Evolutionary conservation across 2,888 invertebrate species (phyloP).

Genomic region (Gymnosoma rotundatum): DNA sequence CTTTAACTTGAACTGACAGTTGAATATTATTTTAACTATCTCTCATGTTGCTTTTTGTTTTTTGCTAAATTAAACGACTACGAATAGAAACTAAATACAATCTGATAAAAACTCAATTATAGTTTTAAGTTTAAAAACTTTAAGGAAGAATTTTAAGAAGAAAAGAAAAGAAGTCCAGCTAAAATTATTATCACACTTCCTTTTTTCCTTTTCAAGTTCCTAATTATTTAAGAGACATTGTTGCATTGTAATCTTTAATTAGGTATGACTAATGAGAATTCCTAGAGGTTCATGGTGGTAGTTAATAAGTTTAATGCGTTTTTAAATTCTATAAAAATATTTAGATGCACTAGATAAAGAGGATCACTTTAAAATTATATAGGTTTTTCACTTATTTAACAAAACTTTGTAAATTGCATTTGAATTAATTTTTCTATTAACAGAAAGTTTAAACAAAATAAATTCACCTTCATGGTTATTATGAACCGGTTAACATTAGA

Average conservation of each 20-base stretch:
- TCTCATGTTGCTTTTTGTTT: not conserved
- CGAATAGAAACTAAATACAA: constrained; percentile 4
- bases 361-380: too few species aligned
- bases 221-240: not conserved
- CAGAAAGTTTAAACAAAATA: not conserved
- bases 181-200: not conserved
- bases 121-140: constrained; percentile 6
- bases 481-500: constrained; percentile 32
- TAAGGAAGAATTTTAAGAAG: not conserved
- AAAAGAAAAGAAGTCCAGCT: not conserved
- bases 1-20: constrained; percentile 59
- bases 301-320: constrained; percentile 37
- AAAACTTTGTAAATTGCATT: too few species aligned
- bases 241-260: not conserved
- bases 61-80: constrained; percentile 21
- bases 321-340: not conserved
- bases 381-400: too few species aligned
- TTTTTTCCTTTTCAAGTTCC: not conserved
- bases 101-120: not conserved
- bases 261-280: constrained; percentile 17
- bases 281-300: not conserved
- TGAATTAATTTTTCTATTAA: not conserved
- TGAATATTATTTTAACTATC: constrained; percentile 34
- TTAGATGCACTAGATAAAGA: too few species aligned
- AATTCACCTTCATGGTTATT: not conserved